Base-by-base conservation (phyloP, 23 tunicate species). In the Styela clava region DNA sequence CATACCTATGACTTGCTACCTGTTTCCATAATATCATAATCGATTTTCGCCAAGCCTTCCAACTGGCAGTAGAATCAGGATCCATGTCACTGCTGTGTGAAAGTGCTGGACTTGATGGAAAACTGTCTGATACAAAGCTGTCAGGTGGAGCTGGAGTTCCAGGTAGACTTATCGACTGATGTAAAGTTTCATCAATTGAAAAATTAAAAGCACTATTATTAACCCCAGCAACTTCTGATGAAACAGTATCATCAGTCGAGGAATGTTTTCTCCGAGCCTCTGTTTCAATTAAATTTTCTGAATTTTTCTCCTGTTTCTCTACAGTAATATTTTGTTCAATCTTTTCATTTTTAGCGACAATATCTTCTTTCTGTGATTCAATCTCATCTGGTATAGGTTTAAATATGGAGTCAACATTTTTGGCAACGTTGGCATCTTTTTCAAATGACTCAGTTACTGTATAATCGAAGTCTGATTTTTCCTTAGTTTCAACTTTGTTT, bases 21-120 rank as follows among this genome's bases (percentile, higher is more conserved):
- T 94, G 98, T 51, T 94, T 94, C 94, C 94, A 94, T 61, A 94
- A 77, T 62, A 94, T 87, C 84, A 88, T 88, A 74, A 88, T 88
- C 63, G 98, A 88, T 61, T 88, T 88, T 69, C 84, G 88, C 98
- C 98, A 94, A 34, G 98, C 98, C 34, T 85, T 69, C 68, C 34
- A 27, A 35, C 81, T 81, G 1, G 97, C 84, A 16, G 86, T 70
- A 26, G 69, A 74, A 61, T 91, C 97, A 0, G 86, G 85, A 74
- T 91, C 97, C 1, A 71, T 67, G 68, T 91, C 97, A 67, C 97
- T 91, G 31, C 81, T 72, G 63, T 70, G 88, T 33, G 97, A 91
- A 24, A 86, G 37, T 3, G 97, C 90, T 35, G 97, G 97, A 67
- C 97, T 91, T 31, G 74, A 77, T 24, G 97, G 97, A 37, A 91